Base-by-base conservation (phyloP, 2,797 vertebrate genomes). In the Tadarida brasiliensis region DNA sequence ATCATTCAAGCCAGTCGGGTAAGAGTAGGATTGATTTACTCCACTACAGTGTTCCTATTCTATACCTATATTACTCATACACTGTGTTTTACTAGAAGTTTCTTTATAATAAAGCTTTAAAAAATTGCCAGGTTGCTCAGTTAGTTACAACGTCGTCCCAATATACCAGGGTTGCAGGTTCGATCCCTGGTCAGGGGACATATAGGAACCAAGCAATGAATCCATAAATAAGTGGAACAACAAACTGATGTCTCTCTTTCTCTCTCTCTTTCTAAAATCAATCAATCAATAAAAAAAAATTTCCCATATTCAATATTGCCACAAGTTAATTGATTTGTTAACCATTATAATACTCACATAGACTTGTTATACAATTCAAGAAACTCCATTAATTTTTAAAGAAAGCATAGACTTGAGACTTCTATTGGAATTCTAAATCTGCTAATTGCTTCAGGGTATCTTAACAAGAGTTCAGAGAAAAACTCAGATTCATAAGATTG, bases 371-470 rank as follows among this genome's bases (percentile, higher is more conserved):
- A 77, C 11, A 95, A 90, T 44, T 96, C 54, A 91, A 95, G 35
- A 95, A 76, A 84, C 28, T 70, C 68, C 15, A 28, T 35, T 94
- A 14, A 70, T 33, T 90, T 85, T 63, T 49, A 70, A 81, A 83
- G 57, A 57, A 91, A 61, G 68, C 76, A 68, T 0, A 85, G n/a
- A 81, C 59, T 81, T 90, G 28, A 83, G 73, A 73, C 24, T 96
- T 94, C 78, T 94, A 80, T 35, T 33, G 61, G 39, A 90, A 70
- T 82, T 95, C 80, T 94, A 49, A 87, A 93, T 84, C 20, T 85
- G 35, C 83, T 54, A 77, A 82, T 1, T 81, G 56, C 73, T 94
- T 95, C 49, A 90, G 44, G 30, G 73, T 35, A 94, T 70, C 24
- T 85, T 83, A 65, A 65, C n/a, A 85, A 57, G 33, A 88, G 19